phyloP scores from a whole-genome alignment of 2,797 vertebrate species.

The Sphenodon punctatus region DNA sequence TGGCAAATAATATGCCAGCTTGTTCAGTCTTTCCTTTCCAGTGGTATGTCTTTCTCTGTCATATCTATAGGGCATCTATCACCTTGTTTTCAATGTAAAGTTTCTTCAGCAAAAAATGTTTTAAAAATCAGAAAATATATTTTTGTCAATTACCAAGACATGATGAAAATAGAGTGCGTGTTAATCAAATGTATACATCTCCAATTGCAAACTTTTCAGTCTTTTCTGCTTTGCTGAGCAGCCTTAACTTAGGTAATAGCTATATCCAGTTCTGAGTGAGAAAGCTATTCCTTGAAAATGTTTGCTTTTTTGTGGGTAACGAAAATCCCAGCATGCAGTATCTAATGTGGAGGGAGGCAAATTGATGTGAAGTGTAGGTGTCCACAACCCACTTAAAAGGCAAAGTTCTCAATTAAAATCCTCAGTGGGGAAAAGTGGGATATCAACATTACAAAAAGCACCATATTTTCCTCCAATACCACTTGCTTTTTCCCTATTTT shows the following conservation, averaged over 20 bases:
- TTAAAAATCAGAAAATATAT: background rate
- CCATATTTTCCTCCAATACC: background rate
- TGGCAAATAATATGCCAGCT: background rate
- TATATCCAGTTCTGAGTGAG: background rate
- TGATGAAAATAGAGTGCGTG: background rate
- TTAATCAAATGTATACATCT: background rate
- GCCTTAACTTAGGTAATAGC: background rate
- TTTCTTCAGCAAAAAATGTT: background rate
- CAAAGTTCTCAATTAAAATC: background rate
- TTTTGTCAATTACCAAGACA: background rate
- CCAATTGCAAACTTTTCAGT: background rate
- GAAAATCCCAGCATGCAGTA: background rate
- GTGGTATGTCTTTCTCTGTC: background rate
- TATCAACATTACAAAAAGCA: background rate
- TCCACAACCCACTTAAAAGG: background rate
- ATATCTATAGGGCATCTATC: background rate
- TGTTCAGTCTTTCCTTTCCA: background rate
- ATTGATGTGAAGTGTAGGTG: background rate
- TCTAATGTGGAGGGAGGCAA: background rate
- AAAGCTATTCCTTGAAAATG: background rate
- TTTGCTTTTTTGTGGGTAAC: background rate
- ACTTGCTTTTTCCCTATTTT: background rate
- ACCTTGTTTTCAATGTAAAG: background rate
- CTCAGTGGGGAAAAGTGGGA: background rate
- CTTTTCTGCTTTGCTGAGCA: background rate